Evolutionary conservation across 1,140 invertebrate species (phyloP), one percentile per base, ranked within the genome.

Genomic region (Dendrolimus kikuchii): DNA sequence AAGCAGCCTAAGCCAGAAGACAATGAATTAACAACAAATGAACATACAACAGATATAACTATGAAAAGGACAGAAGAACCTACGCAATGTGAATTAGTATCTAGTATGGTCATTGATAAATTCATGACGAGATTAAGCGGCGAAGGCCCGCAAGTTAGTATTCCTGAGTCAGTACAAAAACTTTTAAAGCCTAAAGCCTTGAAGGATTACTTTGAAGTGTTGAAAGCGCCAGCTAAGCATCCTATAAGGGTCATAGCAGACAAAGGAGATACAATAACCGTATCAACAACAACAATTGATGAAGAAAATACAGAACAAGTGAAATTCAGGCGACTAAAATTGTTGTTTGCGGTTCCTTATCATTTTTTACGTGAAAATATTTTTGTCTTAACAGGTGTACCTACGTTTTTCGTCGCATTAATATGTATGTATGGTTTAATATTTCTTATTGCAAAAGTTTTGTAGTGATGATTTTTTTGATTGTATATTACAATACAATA

Each of bases 361-460:
- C 50, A 38, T 7, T 77, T 81, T 60, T 2, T 81, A 0, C 66
- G 58, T 50, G 71, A 74, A 53, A 83, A 83, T 49, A 44, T 64
- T 36, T 52, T 79, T 45, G 60, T 83, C 5, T 51, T 82, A 7
- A 59, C 63, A 5, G 72, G 74, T 67, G 79, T 77, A 0, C 77
- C 79, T 0, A 55, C 68, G 7, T 79, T 82, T 55, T 64, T 75
- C 45, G 55, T 74, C n/a, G 53, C 64, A 36, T 39, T 81, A 40
- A 69, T 81, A 10, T 55, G 72, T 51, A 42, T 79, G 45, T 82
- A 82, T 57, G 62, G 62, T 40, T 57, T 76, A 50, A 60, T 79
- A 62, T 43, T 75, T 5, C 52, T 77, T 8, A 39, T 73, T 57
- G 57, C 68, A 46, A 74, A 66, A 38, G 54, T 66, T 52, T 68